phyloP scores from a whole-genome alignment of 2,888 invertebrate genomes.

The Theretra japonica region DNA sequence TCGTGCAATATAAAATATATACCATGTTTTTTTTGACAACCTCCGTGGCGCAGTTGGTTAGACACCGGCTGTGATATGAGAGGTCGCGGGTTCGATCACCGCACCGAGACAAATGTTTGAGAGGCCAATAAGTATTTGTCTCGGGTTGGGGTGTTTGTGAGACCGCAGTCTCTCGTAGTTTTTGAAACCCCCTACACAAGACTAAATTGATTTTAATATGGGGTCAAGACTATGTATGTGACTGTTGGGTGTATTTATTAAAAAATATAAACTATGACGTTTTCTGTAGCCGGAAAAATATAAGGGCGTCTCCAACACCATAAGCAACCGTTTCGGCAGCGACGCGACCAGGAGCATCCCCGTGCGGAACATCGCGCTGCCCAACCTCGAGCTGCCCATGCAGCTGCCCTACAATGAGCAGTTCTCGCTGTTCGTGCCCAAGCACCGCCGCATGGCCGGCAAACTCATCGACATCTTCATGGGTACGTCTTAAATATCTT shows the following conservation, averaged over 20 bases:
- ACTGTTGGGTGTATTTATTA: not conserved
- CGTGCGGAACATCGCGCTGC: conserved; percentile 86
- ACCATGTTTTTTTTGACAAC: too few species aligned
- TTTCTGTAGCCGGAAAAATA: conserved; percentile 73
- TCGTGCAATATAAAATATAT: too few species aligned
- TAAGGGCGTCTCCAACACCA: conserved; percentile 54
- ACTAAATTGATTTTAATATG: too few species aligned
- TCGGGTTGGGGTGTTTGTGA: too few species aligned
- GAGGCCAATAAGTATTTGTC: too few species aligned
- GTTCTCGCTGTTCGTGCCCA: conserved; percentile 89
- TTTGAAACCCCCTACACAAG: too few species aligned
- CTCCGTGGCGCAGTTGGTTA: too few species aligned
- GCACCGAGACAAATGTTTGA: too few species aligned
- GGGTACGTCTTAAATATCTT: conserved; percentile 65
- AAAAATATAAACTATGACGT: not conserved
- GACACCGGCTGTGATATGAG: too few species aligned
- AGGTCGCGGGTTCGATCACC: too few species aligned
- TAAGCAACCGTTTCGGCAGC: conserved; percentile 85
- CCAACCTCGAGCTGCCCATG: conserved; percentile 86
- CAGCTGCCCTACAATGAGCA: conserved; percentile 86
- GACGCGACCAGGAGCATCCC: conserved; percentile 79
- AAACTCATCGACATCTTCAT: conserved; percentile 88
- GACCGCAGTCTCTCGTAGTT: too few species aligned
- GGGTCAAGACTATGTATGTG: too few species aligned
- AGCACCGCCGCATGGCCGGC: conserved; percentile 87